Percentiles rank a stretch among this genome's conserved stretches.
These are phyloP conservation scores for Bombyx mori DNA, from an alignment of 1,140 invertebrate genomes.

Conservation along the genomic window ASM3026992v2 NC_085117.1:2377001-2377500, in stretches of 20 bases:
- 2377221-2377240: slow-evolving; percentile 54
- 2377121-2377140: too few species aligned
- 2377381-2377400: not conserved
- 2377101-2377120: too few species aligned
- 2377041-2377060: too few species aligned
- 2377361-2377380: slow-evolving; percentile 33
- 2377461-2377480: too few species aligned
- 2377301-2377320: slow-evolving; percentile 36
- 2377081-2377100: too few species aligned
- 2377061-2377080: too few species aligned
- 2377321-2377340: slow-evolving; percentile 32
- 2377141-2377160: too few species aligned
- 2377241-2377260: slow-evolving; percentile 63
- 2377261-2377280: slow-evolving; percentile 61
- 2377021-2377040: too few species aligned
- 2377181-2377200: slow-evolving; percentile 22
- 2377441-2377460: too few species aligned
- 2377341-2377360: slow-evolving; percentile 41
- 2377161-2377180: too few species aligned
- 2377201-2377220: slow-evolving; percentile 48
- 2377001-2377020: too few species aligned
- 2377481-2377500: too few species aligned
- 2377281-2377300: slow-evolving; percentile 63
- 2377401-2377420: not conserved
- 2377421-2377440: not conserved